These are phyloP conservation scores for Polylopha cassiicola DNA, from an alignment of 2,888 invertebrate species.

Conservation along the genomic window DNA sequence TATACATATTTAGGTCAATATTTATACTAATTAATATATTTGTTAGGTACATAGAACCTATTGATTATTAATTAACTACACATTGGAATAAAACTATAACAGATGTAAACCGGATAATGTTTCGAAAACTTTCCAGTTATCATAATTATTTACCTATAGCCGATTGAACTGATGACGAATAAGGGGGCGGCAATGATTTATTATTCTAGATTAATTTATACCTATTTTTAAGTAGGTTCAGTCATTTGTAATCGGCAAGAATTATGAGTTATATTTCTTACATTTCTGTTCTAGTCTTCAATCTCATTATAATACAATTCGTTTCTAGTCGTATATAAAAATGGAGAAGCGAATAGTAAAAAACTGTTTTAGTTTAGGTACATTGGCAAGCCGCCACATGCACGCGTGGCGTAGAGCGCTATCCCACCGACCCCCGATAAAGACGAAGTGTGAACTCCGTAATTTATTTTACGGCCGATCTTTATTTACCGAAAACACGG, in stretches of 20 bases:
- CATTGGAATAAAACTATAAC: too few relatives aligned
- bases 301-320: constrained; percentile 22
- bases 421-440: constrained; percentile 42
- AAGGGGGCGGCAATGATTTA: too few relatives aligned
- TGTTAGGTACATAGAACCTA: too few relatives aligned
- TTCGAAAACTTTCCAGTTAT: too few relatives aligned
- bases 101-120: too few relatives aligned
- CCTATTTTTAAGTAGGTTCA: too few relatives aligned
- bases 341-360: constrained; percentile 44
- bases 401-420: constrained; percentile 40
- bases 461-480: constrained; percentile 61
- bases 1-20: too few relatives aligned
- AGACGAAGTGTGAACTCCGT: constrained; percentile 61
- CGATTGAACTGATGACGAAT: too few relatives aligned
- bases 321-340: constrained; percentile 36
- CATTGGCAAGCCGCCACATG: constrained; percentile 59
- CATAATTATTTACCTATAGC: too few relatives aligned
- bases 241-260: constrained; percentile 4
- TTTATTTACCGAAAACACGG: constrained; percentile 60
- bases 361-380: constrained; percentile 53
- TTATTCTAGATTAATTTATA: too few relatives aligned
- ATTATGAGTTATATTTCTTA: constrained; percentile 11
- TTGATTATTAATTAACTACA: too few relatives aligned
- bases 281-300: constrained; percentile 18
- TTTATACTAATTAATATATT: too few relatives aligned